Evolutionary conservation across 2,797 vertebrate genomes (phyloP), one percentile per base, ranked within the genome.

Genomic region (Mus spretus): DNA sequence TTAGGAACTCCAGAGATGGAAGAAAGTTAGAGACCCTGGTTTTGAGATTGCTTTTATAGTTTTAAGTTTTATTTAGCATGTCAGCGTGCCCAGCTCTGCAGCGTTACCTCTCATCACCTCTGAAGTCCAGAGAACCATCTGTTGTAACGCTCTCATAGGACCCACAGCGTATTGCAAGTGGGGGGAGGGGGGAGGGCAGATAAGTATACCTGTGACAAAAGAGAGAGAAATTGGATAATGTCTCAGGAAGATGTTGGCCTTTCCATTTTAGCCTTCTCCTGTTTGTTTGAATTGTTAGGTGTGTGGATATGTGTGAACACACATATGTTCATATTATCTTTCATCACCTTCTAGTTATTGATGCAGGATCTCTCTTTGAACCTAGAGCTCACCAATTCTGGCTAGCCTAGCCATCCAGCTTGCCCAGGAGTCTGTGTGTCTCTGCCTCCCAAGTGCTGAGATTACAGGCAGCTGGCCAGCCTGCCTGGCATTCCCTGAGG

Each of bases 191-290:
- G 31, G 34, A 80, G 31, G 47, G 15, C 15, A 80, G 50, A 12
- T 55, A 28, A 19, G 17, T 55, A 20, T 53, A 80, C 61, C 44
- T 93, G 72, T 31, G 50, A 84, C 15, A 24, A 28, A 20, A 7
- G 8, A 77, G 37, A 77, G 40, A 47, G 44, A 53, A 94, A 86
- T 78, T 86, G 28, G 40, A 19, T 34, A 24, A n/a, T 53, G n/a
- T 95, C 75, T 85, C 85, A 92, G 91, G 80, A 95, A 80, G 53
- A 67, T 92, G 28, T 95, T 70, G 89, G 65, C 65, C 14, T 6
- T 91, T 85, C 26, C 40, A 55, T 37, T 94, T 89, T 86, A 77
- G 80, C 65, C 57, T 89, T 61, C 50, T 50, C 13, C 14, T 78
- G 26, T 31, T 31, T 78, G 10, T 28, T 47, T 40, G 37, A 72